Percentiles rank a stretch among this genome's conserved stretches.
Conservation (phyloP, 2,888 invertebrate species). For the Cactoblastis cactorum region DNA sequence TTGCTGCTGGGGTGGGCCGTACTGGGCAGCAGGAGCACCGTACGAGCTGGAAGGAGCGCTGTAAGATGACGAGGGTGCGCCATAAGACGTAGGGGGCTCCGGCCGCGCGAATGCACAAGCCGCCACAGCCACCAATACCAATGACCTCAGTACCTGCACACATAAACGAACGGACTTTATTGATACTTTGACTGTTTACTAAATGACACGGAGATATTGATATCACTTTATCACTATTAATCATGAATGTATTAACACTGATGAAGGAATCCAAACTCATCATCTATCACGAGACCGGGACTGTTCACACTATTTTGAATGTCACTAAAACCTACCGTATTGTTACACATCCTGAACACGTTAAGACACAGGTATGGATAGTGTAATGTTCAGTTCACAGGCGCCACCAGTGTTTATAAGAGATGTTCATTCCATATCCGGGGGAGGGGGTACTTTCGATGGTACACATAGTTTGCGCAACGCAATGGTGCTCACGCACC, state of each 20-base stretch:
- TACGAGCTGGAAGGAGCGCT: constrained; percentile 60
- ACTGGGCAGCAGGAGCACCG: constrained; percentile 81
- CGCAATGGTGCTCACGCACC: constrained; percentile 61
- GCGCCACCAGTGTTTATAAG: constrained; percentile 74
- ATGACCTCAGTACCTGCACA: constrained; percentile 68
- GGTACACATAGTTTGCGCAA: constrained; percentile 71
- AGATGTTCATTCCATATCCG: constrained; percentile 69
- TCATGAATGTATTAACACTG: constrained; percentile 10
- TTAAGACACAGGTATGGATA: constrained; percentile 55
- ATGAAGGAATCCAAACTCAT: constrained; percentile 19
- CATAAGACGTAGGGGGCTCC: constrained; percentile 79
- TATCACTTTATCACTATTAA: constrained; percentile 22
- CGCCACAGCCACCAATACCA: constrained; percentile 63
- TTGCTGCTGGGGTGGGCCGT: constrained; percentile 85
- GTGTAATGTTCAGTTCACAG: constrained; percentile 68
- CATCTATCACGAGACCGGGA: constrained; percentile 42
- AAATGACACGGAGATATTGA: background rate
- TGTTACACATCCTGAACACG: constrained; percentile 67
- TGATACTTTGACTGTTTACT: background rate
- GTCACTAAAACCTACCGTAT: constrained; percentile 63
- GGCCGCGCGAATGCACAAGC: constrained; percentile 72
- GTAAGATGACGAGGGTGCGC: constrained; percentile 76
- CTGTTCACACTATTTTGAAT: constrained; percentile 32
- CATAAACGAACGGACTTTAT: constrained; percentile 31
- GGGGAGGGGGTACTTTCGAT: constrained; percentile 77